Base-by-base conservation (phyloP, 2,888 invertebrate species). In the Apodemia hepburni region DNA sequence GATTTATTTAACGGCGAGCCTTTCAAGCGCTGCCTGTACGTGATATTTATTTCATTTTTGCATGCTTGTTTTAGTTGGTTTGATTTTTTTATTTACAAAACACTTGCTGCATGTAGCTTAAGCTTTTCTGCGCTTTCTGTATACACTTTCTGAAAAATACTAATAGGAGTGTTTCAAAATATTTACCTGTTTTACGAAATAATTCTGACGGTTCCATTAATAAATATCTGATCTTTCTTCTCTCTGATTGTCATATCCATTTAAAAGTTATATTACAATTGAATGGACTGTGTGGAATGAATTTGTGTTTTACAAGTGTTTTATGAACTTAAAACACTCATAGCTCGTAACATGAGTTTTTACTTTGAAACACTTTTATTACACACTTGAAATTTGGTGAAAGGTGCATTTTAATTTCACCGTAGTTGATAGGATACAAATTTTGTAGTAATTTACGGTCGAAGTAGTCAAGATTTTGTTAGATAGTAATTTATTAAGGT, bases 1-100 rank as follows among this genome's bases (percentile, higher is more conserved):
- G 91, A 87, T 87, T 87, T 88, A 86, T 85, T 79, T 81, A 85
- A 88, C 88, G 80, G 88, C 85, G 81, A 80, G 82, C 81, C 87
- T 87, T 75, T 81, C 82, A 80, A 81, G 76, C 82, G 84, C 73
- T 82, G 80, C 76, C 80, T 87, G 90, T 90, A 91, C 88, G 91
- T 91, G 57, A 7, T 77, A 69, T 73, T 73, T 70, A 84, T 81
- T 81, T 75, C 84, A 85, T 85, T 64, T 84, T 73, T 72, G 79
- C 78, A 79, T 80, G 79, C 68, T 72, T 73, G 71, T 74, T 76
- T 75, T 68, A 72, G 70, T 71, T 67, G 70, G 66, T 27, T 17
- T 42, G 66, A 68, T 66, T 69, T 70, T 72, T 9, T 33, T 45
- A 29, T 17, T 70, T 68, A 65, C 65, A 58, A 62, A 59, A 57